phyloP scores from a whole-genome alignment of 2,888 invertebrate genomes.

The Callosobruchus maculatus region DNA sequence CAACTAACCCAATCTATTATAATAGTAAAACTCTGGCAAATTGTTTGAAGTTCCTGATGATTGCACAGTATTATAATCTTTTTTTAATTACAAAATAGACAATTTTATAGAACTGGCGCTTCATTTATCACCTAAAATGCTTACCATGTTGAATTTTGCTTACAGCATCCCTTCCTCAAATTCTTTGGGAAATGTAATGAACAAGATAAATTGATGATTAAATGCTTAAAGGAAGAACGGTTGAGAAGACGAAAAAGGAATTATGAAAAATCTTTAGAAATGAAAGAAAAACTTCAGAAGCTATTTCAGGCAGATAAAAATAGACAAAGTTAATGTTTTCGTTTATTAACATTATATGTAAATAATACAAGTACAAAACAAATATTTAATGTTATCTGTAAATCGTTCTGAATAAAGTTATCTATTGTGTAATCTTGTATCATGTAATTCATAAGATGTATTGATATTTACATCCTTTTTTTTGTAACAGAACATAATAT shows the following conservation, averaged over 20 bases:
- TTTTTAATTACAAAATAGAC: no score
- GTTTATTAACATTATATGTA: background rate
- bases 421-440: background rate
- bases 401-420: background rate
- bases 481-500: background rate
- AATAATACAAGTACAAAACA: background rate
- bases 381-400: background rate
- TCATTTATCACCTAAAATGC: no score
- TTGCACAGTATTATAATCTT: no score
- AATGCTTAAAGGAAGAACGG: constrained; percentile 35
- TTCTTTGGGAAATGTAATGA: constrained; percentile 34
- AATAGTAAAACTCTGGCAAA: no score
- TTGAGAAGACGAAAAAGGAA: constrained; percentile 28
- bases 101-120: no score
- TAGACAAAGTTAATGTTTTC: background rate
- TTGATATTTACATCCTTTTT: background rate
- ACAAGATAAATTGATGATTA: constrained; percentile 29
- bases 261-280: constrained; percentile 30
- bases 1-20: no score
- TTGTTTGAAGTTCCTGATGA: no score
- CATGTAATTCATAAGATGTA: background rate
- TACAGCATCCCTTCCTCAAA: constrained; percentile 29
- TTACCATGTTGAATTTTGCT: background rate
- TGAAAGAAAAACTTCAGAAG: constrained; percentile 27
- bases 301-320: constrained; percentile 14